A percentile compares a stretch with the other conserved stretches of the same genome.
Conservation (phyloP, 2,113 vertebrate species). For the Indicator maculatus region DNA sequence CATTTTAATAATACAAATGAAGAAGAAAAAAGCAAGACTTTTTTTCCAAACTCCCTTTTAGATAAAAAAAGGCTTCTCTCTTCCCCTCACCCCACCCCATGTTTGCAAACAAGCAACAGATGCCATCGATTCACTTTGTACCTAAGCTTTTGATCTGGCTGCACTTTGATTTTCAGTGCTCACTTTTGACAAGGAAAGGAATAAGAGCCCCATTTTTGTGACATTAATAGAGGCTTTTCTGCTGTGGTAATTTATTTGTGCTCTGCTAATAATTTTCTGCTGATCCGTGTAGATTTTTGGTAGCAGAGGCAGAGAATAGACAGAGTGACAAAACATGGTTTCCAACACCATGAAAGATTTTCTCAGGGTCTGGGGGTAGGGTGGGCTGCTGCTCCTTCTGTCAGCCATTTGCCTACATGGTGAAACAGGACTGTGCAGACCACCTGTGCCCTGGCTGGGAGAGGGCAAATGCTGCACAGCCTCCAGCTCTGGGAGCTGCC, state of each 20-base stretch:
- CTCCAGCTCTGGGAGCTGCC: not conserved
- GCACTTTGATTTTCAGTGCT: slow-evolving; percentile 21
- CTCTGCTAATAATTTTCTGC: slow-evolving; percentile 41
- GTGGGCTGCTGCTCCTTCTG: not conserved
- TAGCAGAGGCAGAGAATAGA: not conserved
- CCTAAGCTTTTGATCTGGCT: slow-evolving; percentile 35
- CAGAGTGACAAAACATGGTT: not conserved
- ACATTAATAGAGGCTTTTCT: slow-evolving; percentile 37
- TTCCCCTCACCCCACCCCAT: not conserved
- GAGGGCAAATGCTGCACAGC: not conserved
- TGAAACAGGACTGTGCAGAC: not conserved
- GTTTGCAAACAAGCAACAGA: not conserved
- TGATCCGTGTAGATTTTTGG: slow-evolving; percentile 4
- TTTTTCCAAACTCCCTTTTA: not conserved
- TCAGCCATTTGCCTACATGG: not conserved
- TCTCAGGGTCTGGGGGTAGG: not conserved
- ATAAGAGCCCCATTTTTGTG: slow-evolving; percentile 34
- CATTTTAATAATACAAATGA: not conserved
- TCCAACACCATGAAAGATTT: not conserved
- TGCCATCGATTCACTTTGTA: slow-evolving; percentile 46
- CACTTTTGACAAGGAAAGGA: slow-evolving; percentile 50
- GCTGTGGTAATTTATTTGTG: slow-evolving; percentile 24
- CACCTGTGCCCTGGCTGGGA: not conserved
- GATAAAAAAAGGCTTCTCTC: not conserved
- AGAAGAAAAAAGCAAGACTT: not conserved